Percentiles rank a stretch among this genome's conserved stretches.
Evolutionary conservation across 2,888 invertebrate species (phyloP).

Genomic region (Hydriomena furcata): DNA sequence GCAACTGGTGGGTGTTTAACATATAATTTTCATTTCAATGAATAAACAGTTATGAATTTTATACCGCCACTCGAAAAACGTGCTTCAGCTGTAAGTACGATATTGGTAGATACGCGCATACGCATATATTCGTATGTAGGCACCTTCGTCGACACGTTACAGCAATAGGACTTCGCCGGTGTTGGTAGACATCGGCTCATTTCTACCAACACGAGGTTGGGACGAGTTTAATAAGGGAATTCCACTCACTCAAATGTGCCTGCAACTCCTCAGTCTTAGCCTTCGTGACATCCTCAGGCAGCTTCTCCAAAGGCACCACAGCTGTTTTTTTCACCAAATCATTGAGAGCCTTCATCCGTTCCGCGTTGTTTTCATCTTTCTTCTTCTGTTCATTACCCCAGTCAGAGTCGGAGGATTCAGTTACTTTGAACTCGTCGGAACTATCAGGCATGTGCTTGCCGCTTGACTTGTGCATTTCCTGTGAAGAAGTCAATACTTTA

Average conservation of each 20-base stretch:
- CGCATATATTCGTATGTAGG: no score
- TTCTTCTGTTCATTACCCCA: conserved; percentile 51
- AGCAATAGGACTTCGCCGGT: no score
- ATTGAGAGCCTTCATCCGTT: conserved; percentile 53
- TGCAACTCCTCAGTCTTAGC: conserved; percentile 67
- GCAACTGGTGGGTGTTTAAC: no score
- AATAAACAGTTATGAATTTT: no score
- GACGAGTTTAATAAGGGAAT: no score
- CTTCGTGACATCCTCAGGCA: conserved; percentile 67
- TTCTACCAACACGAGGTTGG: no score
- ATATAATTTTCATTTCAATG: no score
- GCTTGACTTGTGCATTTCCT: conserved; percentile 81
- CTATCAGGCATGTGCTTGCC: conserved; percentile 82
- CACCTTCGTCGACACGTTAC: no score
- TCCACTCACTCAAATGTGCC: conserved; percentile 61
- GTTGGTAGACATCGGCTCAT: no score
- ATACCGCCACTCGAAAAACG: no score
- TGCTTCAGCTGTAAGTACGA: no score
- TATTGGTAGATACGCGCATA: no score
- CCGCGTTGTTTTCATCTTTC: conserved; percentile 60
- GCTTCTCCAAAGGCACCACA: conserved; percentile 70
- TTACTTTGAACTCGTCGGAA: conserved; percentile 76
- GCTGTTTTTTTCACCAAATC: conserved; percentile 67
- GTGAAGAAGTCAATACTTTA: conserved; percentile 5
- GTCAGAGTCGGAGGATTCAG: conserved; percentile 64